A percentile compares a stretch with the other conserved stretches of the same genome.
Conservation (phyloP, 2,888 invertebrate species). For the Drosophila peninsularis region DNA sequence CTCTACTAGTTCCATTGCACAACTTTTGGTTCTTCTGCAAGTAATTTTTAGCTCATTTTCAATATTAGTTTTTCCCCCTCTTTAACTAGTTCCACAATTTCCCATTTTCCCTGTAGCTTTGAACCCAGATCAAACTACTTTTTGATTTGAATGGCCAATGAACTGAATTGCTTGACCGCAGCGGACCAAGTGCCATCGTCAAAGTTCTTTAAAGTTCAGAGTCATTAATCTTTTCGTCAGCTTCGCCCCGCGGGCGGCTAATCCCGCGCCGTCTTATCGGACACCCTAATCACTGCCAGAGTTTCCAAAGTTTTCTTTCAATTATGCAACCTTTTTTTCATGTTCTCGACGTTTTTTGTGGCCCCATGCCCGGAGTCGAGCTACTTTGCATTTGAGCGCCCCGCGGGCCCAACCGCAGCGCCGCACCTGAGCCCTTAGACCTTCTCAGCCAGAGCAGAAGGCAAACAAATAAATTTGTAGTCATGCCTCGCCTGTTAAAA, state of each 20-base stretch:
- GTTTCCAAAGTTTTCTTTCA: slow-evolving; percentile 56
- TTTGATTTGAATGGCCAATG: slow-evolving; percentile 28
- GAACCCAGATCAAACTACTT: slow-evolving; percentile 27
- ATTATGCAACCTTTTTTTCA: slow-evolving; percentile 54
- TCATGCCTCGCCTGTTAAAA: slow-evolving; percentile 53
- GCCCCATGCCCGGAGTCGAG: neutral
- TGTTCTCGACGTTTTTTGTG: neutral
- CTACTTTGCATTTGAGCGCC: slow-evolving; percentile 66
- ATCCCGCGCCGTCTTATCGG: slow-evolving; percentile 26
- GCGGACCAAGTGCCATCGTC: neutral
- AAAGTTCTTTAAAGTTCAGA: slow-evolving; percentile 21
- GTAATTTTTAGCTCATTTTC: neutral
- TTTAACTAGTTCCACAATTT: neutral
- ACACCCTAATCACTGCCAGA: slow-evolving; percentile 52
- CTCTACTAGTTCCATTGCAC: neutral
- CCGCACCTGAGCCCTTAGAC: slow-evolving; percentile 66
- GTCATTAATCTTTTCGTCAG: slow-evolving; percentile 58
- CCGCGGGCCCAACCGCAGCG: slow-evolving; percentile 56
- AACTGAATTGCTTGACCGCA: slow-evolving; percentile 12
- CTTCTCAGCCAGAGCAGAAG: neutral
- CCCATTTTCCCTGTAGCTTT: neutral
- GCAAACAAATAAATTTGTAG: slow-evolving; percentile 72
- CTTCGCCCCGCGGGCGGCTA: slow-evolving; percentile 11
- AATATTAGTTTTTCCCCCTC: neutral
- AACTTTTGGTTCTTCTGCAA: neutral